Base-by-base conservation (phyloP, 2,113 vertebrate species). In the Daphoenositta chrysoptera region DNA sequence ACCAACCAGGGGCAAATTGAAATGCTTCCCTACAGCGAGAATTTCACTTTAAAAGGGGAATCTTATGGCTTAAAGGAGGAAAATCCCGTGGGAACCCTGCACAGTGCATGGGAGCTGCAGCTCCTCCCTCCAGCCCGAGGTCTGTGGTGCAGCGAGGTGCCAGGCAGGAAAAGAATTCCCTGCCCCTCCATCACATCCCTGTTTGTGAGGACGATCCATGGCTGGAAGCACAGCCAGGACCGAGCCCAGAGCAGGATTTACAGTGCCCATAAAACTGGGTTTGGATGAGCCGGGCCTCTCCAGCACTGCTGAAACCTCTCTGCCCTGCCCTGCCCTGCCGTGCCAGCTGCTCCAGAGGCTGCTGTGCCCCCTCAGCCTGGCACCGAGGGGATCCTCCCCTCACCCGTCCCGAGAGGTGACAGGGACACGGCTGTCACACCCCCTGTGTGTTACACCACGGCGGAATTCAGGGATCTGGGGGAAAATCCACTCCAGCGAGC, bases 371-470 rank as follows among this genome's bases (percentile, higher is more conserved):
- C 7, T 0, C 6, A 58, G 64, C 57, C 61, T 44, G 69, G 37
- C 66, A 37, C 13, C 2, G 44, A 45, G 1, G 35, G 45, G 24
- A 7, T 15, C 3, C 2, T 35, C 60, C 69, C 40, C 11, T 13
- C 1, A 0, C 0, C 15, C 35, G 8, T 15, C 47, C 40, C 2
- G 30, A 15, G 26, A 53, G 22, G 15, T 4, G 76, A 31, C 73
- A 39, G 75, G 79, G 58, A 40, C 56, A 71, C 53, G 15, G 40
- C 37, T 17, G n/a, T n/a, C 27, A 35, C 35, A 16, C 5, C 37
- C 44, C 28, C 16, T 7, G 17, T 2, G 15, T 9, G 11, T 11
- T 0, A 22, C 61, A 35, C 64, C 73, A 19, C 8, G 42, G 40
- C 9, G 60, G 6, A 47, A 26, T 3, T 0, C 5, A 2, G 26